These are phyloP conservation scores for Hyperoplus lanceolatus DNA, from an alignment of 2,797 vertebrate genomes.

Conservation along the genomic window DNA sequence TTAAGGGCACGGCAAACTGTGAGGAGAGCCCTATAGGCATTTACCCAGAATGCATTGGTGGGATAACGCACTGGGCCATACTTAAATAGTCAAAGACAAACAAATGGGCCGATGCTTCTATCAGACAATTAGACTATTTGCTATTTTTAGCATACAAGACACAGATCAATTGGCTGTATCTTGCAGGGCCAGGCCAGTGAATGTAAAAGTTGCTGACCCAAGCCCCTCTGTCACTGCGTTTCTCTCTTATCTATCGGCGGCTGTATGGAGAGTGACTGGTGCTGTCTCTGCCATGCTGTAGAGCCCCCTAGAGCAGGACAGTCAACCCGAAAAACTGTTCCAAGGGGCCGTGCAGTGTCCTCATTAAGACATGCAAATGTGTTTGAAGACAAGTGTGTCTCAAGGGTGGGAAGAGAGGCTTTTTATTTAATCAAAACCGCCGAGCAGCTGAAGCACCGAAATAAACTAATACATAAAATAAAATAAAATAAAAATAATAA, in stretches of 20 bases:
- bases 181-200: background rate
- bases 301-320: conserved; percentile 52
- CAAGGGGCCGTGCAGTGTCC: conserved; percentile 12
- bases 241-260: background rate
- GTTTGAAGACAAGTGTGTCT: conserved; percentile 28
- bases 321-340: conserved; percentile 25
- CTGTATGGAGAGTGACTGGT: conserved; percentile 20
- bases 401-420: conserved; percentile 1
- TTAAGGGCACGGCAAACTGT: conserved; percentile 6
- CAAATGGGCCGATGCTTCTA: background rate
- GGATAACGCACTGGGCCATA: conserved; percentile 16
- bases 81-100: background rate
- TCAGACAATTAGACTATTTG: background rate
- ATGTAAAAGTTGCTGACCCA: background rate
- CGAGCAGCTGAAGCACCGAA: conserved; percentile 3
- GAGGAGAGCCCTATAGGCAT: conserved; percentile 2
- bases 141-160: background rate
- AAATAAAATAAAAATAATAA: background rate
- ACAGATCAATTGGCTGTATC: background rate
- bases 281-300: conserved; percentile 30
- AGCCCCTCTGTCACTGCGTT: conserved; percentile 11
- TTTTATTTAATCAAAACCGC: conserved; percentile 46
- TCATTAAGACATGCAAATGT: conserved; percentile 66
- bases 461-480: conserved; percentile 3
- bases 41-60: conserved; percentile 11